Conservation (phyloP, 2,113 vertebrate genomes). For the Erinaceus europaeus region DNA sequence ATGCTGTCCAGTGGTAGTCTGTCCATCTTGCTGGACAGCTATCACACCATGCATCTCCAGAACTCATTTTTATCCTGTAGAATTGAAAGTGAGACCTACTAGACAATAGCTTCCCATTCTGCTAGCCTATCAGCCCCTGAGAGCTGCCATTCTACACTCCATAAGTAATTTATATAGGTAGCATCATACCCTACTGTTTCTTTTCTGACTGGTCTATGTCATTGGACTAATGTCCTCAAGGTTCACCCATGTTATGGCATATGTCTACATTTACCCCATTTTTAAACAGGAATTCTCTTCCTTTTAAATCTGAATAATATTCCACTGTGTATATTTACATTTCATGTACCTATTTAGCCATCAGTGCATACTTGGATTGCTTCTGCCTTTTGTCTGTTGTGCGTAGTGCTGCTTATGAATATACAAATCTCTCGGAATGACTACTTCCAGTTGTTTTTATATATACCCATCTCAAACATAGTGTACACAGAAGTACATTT, state of each 20-base stretch:
- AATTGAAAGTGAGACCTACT: too few relatives aligned
- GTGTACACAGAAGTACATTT: not conserved
- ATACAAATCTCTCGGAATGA: not conserved
- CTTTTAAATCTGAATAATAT: not conserved
- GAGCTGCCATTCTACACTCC: too few relatives aligned
- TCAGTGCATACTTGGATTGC: not conserved
- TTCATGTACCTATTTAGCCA: not conserved
- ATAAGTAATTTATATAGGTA: too few relatives aligned
- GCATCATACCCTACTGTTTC: too few relatives aligned
- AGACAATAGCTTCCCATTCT: too few relatives aligned
- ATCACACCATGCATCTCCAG: not conserved
- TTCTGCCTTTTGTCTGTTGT: not conserved
- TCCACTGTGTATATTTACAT: not conserved
- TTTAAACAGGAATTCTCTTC: not conserved
- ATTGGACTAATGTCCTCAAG: not conserved
- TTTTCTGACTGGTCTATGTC: too few relatives aligned
- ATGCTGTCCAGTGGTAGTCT: not conserved
- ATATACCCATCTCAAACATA: not conserved
- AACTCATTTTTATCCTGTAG: not conserved
- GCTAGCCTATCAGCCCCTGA: too few relatives aligned
- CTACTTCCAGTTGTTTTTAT: not conserved
- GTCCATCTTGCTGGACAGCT: accelerated
- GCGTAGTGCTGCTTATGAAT: not conserved
- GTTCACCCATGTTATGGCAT: not conserved
- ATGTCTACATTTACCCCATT: not conserved